Evolutionary conservation across 2,888 invertebrate genomes (phyloP).

Genomic region (Linnaemya tessellans): DNA sequence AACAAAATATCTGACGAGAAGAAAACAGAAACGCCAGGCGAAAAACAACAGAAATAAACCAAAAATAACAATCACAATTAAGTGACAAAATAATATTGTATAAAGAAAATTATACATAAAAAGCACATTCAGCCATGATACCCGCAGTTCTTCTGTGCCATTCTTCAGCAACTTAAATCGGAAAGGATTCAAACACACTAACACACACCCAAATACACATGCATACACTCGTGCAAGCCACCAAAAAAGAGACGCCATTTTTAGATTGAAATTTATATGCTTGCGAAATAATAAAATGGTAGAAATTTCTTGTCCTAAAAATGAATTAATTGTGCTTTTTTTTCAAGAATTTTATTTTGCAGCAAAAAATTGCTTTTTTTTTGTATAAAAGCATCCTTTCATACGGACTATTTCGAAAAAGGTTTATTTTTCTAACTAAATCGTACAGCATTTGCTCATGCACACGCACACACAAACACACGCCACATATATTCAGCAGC

Average conservation of each 20-base stretch:
- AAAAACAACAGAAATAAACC: constrained; percentile 1
- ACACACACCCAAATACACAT: not conserved
- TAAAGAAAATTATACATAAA: constrained; percentile 33
- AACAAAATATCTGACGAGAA: constrained; percentile 18
- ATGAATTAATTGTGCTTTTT: constrained; percentile 57
- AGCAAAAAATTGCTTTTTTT: not conserved
- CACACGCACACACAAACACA: not conserved
- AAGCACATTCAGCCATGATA: constrained; percentile 58
- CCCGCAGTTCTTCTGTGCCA: constrained; percentile 52
- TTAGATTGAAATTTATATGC: constrained; percentile 38
- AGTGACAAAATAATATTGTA: constrained; percentile 62
- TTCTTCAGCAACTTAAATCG: not conserved
- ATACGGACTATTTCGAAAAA: not conserved
- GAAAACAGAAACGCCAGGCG: constrained; percentile 57
- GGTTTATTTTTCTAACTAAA: constrained; percentile 27
- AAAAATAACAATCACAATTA: constrained; percentile 70
- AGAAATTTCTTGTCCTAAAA: constrained; percentile 49
- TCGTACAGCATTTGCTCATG: not conserved
- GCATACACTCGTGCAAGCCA: not conserved
- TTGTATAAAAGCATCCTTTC: constrained; percentile 24
- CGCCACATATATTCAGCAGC: constrained; percentile 1
- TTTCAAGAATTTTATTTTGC: not conserved
- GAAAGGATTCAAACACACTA: constrained; percentile 39
- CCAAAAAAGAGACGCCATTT: constrained; percentile 47
- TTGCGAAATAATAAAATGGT: constrained; percentile 32